Evolutionary conservation across 2,797 vertebrate genomes (phyloP).

Genomic region (Arnoldichthys spilopterus): DNA sequence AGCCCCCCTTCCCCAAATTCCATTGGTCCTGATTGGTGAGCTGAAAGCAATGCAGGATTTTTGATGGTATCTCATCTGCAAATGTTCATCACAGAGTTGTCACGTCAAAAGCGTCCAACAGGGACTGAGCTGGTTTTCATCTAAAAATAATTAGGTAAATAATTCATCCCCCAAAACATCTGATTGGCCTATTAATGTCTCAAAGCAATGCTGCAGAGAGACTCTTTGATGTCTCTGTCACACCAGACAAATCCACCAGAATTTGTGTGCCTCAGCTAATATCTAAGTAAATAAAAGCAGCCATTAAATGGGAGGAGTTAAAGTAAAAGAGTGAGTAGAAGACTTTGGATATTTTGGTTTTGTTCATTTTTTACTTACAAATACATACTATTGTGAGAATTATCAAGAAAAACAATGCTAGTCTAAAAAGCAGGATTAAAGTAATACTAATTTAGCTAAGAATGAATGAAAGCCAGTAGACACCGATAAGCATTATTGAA

Average conservation of each 20-base stretch:
- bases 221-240: slow-evolving; percentile 1
- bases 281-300: slow-evolving; percentile 13
- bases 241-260: not conserved
- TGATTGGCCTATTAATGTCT: slow-evolving; percentile 21
- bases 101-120: not conserved
- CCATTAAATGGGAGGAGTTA: not conserved
- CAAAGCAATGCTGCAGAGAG: not conserved
- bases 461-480: too few species aligned
- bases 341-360: not conserved
- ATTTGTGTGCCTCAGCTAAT: not conserved
- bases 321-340: not conserved
- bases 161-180: slow-evolving; percentile 13
- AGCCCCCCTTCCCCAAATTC: too few species aligned
- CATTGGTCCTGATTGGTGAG: not conserved
- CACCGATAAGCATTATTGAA: too few species aligned
- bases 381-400: too few species aligned
- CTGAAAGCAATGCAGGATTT: not conserved
- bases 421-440: too few species aligned
- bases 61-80: not conserved
- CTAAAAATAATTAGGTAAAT: slow-evolving; percentile 22
- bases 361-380: too few species aligned
- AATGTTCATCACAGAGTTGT: not conserved
- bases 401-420: not conserved
- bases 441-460: too few species aligned
- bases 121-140: slow-evolving; percentile 1